Evolutionary conservation across 2,888 invertebrate genomes (phyloP).

Genomic region (Camponotus fellah): DNA sequence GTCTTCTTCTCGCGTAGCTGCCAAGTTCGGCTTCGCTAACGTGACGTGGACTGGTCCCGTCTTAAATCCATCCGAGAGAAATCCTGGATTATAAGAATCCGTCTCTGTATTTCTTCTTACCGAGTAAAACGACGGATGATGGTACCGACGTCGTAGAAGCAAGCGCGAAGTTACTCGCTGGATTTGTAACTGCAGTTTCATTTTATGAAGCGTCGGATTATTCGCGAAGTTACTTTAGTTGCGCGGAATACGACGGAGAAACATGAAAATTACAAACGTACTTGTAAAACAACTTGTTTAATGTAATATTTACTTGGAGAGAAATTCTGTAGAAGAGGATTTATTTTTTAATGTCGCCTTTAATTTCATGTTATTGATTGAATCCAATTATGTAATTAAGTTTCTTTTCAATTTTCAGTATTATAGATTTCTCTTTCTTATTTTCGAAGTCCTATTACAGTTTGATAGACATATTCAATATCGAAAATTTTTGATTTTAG

Average conservation of each 20-base stretch:
- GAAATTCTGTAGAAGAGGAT: not conserved
- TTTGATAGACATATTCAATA: not conserved
- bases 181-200: slow-evolving; percentile 39
- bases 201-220: slow-evolving; percentile 5
- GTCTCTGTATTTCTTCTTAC: slow-evolving; percentile 57
- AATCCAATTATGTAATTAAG: not conserved
- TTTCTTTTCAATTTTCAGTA: not conserved
- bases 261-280: slow-evolving; percentile 12
- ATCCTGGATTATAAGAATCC: slow-evolving; percentile 71
- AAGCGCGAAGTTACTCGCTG: slow-evolving; percentile 35
- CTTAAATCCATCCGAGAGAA: slow-evolving; percentile 62
- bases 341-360: not conserved
- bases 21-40: slow-evolving; percentile 69
- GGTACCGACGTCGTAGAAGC: slow-evolving; percentile 33
- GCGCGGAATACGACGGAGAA: not conserved
- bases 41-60: slow-evolving; percentile 62
- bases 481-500: not conserved
- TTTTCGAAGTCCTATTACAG: not conserved
- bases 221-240: slow-evolving; percentile 22
- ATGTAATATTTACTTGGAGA: not conserved
- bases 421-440: not conserved
- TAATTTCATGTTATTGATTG: slow-evolving; percentile 1
- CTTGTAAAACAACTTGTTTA: slow-evolving; percentile 16
- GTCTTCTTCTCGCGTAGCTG: slow-evolving; percentile 69
- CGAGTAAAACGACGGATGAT: slow-evolving; percentile 23